Base-by-base conservation (phyloP, 2,113 vertebrate species). In the Meleagris gallopavo region DNA sequence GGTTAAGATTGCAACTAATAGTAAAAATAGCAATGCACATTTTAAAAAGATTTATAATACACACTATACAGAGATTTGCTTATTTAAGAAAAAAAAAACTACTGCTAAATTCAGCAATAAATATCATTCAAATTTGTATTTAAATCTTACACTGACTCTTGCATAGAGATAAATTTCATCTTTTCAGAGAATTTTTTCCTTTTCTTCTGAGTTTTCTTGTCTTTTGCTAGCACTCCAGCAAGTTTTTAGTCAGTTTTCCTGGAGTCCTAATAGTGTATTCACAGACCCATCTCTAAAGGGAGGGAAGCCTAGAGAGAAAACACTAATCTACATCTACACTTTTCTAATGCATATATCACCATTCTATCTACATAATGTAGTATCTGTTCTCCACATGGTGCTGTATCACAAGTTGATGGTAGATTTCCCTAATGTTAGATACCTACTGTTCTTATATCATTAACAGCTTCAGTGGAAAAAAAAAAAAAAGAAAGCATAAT, bases 311-410 rank as follows among this genome's bases (percentile, higher is more conserved):
- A 48, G 16, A 72, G 30, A 48, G 43, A 87, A 82, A 93, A 32
- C 38, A 72, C 17, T 45, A 24, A 50, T 50, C 7, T 38, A 9
- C n/a, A 81, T 27, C 22, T 11, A 54, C 13, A 72, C 0, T 0
- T 69, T 91, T 36, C 32, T 69, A 58, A 65, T 25, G 32, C 6
- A 34, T 6, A 8, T 17, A 25, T 34, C 21, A 40, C 13, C 36
- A 54, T 58, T 84, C 24, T 9, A 65, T 69, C 69, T 45, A 25
- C 11, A 16, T 54, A 88, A 50, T 1, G 3, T 40, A 5, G 3
- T 48, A 72, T 16, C 11, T 70, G 20, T 34, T 86, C 55, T 86
- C 83, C 52, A n/a, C 21, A 8, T 41, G 64, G 9, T 52, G 13
- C 14, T 83, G 29, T 43, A 13, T 76, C 52, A 48, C 55, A 20